Base-by-base conservation (phyloP, 2,113 vertebrate genomes). In the Elephas maximus region DNA sequence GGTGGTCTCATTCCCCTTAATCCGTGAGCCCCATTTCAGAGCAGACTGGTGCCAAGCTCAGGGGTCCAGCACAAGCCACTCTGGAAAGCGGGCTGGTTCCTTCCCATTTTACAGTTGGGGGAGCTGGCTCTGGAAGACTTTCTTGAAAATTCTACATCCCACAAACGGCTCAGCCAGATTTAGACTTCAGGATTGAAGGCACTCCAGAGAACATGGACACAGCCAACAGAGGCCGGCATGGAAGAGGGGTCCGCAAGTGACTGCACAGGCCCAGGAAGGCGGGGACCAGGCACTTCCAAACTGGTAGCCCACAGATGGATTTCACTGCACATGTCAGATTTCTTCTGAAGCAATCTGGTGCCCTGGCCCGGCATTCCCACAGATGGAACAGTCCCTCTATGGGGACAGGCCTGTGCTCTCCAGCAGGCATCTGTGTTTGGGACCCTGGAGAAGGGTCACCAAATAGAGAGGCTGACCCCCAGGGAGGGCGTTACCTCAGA, bases 301-400 rank as follows among this genome's bases (percentile, higher is more conserved):
- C 23, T 26, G 82, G 82, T 10, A 94, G 80, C 69, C 69, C 88
- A 83, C 37, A 94, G 20, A 97, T 15, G 44, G 28, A 48, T 74
- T 93, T 91, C 21, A 78, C 85, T 79, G 89, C 60, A 37, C 12
- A 4, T 12, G 41, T 71, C 67, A 93, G 37, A 37, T 37, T 37
- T 37, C 90, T 11, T 7, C 23, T 63, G 57, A 78, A 51, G 88
- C 45, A 51, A 14, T 14, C 18, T 57, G 71, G 28, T 24, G 5
- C 80, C 57, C 71, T 76, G 41, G 51, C 57, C 79, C 83, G 71
- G 24, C 45, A 77, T 26, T 89, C 62, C 41, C 11, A 41, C 57
- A 60, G 77, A 85, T 74, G 0, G 20, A 79, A 77, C 23, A 86
- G 62, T 44, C 45, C 89, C 60, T 63, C 24, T 44, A 14, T 7